These are phyloP conservation scores for Bursaphelenchus okinawaensis DNA, from an alignment of 2,888 invertebrate species.

Conservation along the genomic window DNA sequence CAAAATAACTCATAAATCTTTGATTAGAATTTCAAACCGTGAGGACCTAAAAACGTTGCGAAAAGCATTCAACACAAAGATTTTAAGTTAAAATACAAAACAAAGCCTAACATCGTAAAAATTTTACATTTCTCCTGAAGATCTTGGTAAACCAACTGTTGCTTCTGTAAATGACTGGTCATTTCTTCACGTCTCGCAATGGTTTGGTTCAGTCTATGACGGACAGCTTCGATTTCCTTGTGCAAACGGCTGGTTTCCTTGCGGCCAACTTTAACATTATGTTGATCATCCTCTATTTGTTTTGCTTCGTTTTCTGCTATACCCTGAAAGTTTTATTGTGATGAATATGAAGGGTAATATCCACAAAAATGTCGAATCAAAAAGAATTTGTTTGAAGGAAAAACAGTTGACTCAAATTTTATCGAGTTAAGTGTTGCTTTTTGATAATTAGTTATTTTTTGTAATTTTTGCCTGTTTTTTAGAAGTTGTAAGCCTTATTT, in stretches of 20 bases:
- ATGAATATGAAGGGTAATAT: background rate
- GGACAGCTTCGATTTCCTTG: conserved; percentile 9
- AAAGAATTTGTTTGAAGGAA: no score
- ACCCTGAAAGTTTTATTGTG: background rate
- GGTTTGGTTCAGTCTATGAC: background rate
- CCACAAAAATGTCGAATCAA: no score
- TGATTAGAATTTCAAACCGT: no score
- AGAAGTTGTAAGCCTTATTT: background rate
- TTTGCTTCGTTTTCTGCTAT: background rate
- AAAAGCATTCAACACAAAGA: no score
- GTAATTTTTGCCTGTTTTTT: no score
- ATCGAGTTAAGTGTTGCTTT: no score
- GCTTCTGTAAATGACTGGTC: conserved; percentile 4
- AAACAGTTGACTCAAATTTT: no score
- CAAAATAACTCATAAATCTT: no score
- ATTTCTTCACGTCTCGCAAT: conserved; percentile 3
- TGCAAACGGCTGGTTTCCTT: conserved; percentile 1
- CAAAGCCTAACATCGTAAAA: background rate
- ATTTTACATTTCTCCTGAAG: conserved; percentile 5
- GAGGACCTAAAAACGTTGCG: no score
- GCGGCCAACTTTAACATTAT: conserved; percentile 4
- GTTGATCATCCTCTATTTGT: conserved; percentile 5
- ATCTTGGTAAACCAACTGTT: conserved; percentile 1
- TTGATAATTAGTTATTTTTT: no score
- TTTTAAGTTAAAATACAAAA: no score